Evolutionary conservation across 2,797 vertebrate species (phyloP).

Genomic region (Kryptopterus vitreolus): DNA sequence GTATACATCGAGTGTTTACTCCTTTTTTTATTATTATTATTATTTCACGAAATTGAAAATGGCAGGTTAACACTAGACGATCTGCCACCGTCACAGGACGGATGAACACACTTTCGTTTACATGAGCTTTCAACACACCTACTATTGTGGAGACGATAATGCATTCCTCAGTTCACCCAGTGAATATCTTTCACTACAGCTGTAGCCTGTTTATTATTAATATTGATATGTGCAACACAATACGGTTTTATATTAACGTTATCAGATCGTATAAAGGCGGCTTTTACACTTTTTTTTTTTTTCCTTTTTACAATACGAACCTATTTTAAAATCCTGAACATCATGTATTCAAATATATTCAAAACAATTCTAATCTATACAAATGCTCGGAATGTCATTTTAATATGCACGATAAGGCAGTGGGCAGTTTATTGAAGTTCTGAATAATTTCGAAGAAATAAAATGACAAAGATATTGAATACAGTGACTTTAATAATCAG

Average conservation of each 20-base stretch:
- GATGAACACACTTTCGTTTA: not conserved
- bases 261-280: not conserved
- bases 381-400: not conserved
- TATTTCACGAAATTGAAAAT: not conserved
- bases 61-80: too few species aligned
- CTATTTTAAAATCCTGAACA: not conserved
- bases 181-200: not conserved
- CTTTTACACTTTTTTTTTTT: too few species aligned
- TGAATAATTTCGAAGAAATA: too few species aligned
- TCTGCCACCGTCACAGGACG: not conserved
- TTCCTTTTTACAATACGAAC: not conserved
- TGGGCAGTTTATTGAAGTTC: not conserved
- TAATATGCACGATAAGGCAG: not conserved
- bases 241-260: not conserved
- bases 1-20: not conserved
- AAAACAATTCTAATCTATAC: not conserved
- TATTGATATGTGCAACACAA: not conserved
- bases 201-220: not conserved
- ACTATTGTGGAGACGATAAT: not conserved
- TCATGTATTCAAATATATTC: not conserved
- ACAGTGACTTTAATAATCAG: too few species aligned
- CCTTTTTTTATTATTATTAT: not conserved
- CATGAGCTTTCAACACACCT: not conserved
- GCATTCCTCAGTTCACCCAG: too few species aligned
- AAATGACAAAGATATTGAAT: too few species aligned